Evolutionary conservation across 2,888 invertebrate species (phyloP).

Genomic region (Pheosia gnoma): DNA sequence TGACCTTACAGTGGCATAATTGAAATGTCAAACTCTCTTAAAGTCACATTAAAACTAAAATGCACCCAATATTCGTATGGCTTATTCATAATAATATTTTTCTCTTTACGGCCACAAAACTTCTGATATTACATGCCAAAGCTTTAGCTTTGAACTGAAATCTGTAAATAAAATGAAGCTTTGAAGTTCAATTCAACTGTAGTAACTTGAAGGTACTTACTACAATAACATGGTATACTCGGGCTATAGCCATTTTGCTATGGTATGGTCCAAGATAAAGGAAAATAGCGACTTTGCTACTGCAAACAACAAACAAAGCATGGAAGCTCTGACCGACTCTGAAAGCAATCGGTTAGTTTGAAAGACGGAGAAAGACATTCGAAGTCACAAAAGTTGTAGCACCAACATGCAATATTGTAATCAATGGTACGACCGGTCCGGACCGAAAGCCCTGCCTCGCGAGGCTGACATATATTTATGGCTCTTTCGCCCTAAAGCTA

Average conservation of each 20-base stretch:
- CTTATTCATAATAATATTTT: neutral
- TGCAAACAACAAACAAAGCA: too few relatives aligned
- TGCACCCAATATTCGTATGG: neutral
- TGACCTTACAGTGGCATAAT: too few relatives aligned
- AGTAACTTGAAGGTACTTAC: conserved; percentile 39
- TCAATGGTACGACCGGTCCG: too few relatives aligned
- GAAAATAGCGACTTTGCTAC: conserved; percentile 9
- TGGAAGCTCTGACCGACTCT: too few relatives aligned
- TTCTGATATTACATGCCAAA: neutral
- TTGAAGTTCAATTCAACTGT: conserved; percentile 35
- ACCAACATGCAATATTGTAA: too few relatives aligned
- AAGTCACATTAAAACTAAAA: neutral
- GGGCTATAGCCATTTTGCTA: conserved; percentile 32
- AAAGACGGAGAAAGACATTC: too few relatives aligned
- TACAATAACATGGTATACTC: conserved; percentile 40
- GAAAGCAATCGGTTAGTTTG: too few relatives aligned
- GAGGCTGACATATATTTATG: too few relatives aligned
- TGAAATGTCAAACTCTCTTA: neutral
- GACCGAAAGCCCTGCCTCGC: too few relatives aligned
- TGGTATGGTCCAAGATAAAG: conserved; percentile 10
- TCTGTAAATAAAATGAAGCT: conserved; percentile 38
- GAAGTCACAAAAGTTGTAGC: too few relatives aligned
- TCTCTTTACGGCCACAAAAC: neutral
- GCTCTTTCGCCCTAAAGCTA: too few relatives aligned
- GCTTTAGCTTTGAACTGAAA: conserved; percentile 11